Conservation (phyloP, 2,113 vertebrate genomes). For the Macaca mulatta region DNA sequence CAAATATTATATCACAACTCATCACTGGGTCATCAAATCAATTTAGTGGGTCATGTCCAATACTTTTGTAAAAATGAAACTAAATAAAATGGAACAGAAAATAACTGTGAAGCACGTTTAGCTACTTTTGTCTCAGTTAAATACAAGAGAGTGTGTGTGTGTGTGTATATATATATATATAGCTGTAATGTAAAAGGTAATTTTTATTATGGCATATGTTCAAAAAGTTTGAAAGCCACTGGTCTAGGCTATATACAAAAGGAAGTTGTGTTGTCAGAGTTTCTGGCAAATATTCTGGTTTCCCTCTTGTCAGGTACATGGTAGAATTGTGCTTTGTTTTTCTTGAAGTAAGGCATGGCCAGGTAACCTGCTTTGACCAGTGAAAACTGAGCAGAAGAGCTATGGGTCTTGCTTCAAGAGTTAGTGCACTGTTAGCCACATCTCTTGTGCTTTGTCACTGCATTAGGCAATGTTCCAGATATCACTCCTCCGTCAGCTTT, state of each 20-base stretch:
- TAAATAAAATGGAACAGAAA: constrained; percentile 5
- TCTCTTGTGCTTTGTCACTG: not conserved
- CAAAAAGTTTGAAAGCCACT: not conserved
- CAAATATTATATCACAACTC: not conserved
- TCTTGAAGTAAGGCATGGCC: not conserved
- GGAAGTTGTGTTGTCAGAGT: not conserved
- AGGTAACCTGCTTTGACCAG: not conserved
- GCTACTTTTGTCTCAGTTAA: not conserved
- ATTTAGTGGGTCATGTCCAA: not conserved
- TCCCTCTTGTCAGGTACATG: not conserved
- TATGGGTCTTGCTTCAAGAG: not conserved
- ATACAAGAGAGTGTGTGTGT: not conserved
- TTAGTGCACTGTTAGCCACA: not conserved
- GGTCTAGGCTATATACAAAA: not conserved
- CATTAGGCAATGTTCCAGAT: not conserved
- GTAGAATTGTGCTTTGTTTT: not conserved
- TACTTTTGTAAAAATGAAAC: not conserved
- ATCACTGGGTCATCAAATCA: not conserved
- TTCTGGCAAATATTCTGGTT: constrained; percentile 19
- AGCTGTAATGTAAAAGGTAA: not conserved
- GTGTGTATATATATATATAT: not conserved
- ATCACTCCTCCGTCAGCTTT: not conserved
- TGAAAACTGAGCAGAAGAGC: not conserved
- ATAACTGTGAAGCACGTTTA: constrained; percentile 13
- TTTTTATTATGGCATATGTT: not conserved